Conservation (phyloP, 2,888 invertebrate genomes). For the Cotesia congregata region DNA sequence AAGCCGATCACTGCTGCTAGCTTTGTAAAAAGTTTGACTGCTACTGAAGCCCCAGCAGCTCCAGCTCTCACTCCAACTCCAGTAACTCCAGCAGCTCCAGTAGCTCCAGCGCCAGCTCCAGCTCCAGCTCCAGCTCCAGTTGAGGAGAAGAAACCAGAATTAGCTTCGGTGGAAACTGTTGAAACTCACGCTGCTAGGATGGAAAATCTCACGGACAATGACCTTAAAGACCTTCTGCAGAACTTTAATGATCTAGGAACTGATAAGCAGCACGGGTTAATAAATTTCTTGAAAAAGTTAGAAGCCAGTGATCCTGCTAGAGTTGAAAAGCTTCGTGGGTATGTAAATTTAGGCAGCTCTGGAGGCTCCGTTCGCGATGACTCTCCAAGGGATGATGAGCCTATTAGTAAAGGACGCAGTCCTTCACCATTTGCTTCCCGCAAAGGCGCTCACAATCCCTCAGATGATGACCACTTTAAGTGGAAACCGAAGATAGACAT, state of each 20-base stretch:
- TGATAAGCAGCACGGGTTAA: slow-evolving; percentile 87
- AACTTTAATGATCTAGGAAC: slow-evolving; percentile 85
- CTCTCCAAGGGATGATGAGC: slow-evolving; percentile 34
- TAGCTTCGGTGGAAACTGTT: slow-evolving; percentile 62
- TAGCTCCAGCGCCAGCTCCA: background rate
- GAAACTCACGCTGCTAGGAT: slow-evolving; percentile 72
- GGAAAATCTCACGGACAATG: slow-evolving; percentile 85
- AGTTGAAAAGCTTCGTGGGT: slow-evolving; percentile 84
- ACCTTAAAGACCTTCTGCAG: slow-evolving; percentile 83
- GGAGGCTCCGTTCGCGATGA: slow-evolving; percentile 41
- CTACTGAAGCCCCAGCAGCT: slow-evolving; percentile 46
- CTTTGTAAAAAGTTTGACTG: slow-evolving; percentile 69
- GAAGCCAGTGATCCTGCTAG: slow-evolving; percentile 83
- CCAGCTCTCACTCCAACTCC: slow-evolving; percentile 7
- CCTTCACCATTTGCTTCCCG: slow-evolving; percentile 72
- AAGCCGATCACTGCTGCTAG: slow-evolving; percentile 73
- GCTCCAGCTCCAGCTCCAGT: background rate
- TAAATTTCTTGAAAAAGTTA: slow-evolving; percentile 84
- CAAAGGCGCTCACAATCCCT: slow-evolving; percentile 69
- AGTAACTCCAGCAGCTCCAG: background rate
- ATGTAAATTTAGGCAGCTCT: slow-evolving; percentile 76
- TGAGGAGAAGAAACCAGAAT: background rate
- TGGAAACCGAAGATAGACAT: slow-evolving; percentile 68
- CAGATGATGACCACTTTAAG: slow-evolving; percentile 60
- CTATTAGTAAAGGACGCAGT: slow-evolving; percentile 53